Conservation (phyloP, 2,888 invertebrate genomes). For the Drosophila demipolita region DNA sequence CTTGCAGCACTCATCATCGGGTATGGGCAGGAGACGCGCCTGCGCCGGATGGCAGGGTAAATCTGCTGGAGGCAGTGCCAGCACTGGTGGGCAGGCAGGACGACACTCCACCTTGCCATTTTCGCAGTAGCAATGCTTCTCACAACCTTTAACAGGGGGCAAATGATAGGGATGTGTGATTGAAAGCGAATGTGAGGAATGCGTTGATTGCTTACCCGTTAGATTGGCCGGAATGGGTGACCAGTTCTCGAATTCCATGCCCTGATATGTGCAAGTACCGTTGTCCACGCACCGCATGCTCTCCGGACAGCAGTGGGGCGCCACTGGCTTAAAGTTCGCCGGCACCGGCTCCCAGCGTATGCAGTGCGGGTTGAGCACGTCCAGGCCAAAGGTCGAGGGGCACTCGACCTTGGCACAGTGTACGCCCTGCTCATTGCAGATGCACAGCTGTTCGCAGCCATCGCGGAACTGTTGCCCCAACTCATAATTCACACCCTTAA, state of each 20-base stretch:
- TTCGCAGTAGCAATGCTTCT: conserved; percentile 94
- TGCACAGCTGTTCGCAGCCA: conserved; percentile 92
- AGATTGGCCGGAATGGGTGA: conserved; percentile 92
- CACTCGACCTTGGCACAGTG: conserved; percentile 93
- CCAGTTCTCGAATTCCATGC: conserved; percentile 89
- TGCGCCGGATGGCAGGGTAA: conserved; percentile 90
- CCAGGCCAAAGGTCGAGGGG: conserved; percentile 93
- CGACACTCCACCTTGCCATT: conserved; percentile 94
- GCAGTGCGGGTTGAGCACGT: conserved; percentile 93
- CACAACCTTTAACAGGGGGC: conserved; percentile 87
- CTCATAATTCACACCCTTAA: conserved; percentile 81
- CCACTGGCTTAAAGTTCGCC: conserved; percentile 88
- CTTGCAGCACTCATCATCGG: conserved; percentile 93
- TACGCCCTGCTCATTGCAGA: conserved; percentile 89
- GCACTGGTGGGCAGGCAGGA: conserved; percentile 91
- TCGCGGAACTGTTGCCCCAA: conserved; percentile 92
- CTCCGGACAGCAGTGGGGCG: conserved; percentile 93
- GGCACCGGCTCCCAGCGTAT: conserved; percentile 94
- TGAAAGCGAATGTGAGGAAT: conserved; percentile 19
- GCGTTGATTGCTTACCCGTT: conserved; percentile 85
- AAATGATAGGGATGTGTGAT: neutral
- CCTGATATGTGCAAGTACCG: conserved; percentile 92
- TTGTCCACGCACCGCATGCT: conserved; percentile 92
- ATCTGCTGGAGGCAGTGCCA: conserved; percentile 90
- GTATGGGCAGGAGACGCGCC: conserved; percentile 88